These are phyloP conservation scores for Leucophenga montana DNA, from an alignment of 2,888 invertebrate species.

Conservation along the genomic window DNA sequence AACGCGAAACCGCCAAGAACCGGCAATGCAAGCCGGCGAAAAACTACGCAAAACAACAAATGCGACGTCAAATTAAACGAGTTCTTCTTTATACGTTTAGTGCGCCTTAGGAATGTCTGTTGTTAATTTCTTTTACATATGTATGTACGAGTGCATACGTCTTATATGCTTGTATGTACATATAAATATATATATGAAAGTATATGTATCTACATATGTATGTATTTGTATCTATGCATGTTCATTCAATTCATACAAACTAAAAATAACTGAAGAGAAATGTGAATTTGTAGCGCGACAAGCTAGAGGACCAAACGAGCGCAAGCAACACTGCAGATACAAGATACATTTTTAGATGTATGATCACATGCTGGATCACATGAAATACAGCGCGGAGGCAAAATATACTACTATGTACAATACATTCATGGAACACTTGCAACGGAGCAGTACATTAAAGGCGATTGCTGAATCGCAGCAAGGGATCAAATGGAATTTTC, in stretches of 20 bases:
- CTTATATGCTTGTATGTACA: conserved; percentile 30
- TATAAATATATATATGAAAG: conserved; percentile 32
- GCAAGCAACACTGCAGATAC: conserved; percentile 29
- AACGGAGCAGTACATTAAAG: conserved; percentile 48
- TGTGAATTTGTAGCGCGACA: conserved; percentile 59
- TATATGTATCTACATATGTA: not conserved
- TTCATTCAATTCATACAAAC: conserved; percentile 34
- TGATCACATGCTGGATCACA: conserved; percentile 44
- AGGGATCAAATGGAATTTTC: conserved; percentile 35
- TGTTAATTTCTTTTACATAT: conserved; percentile 32
- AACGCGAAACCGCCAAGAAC: conserved; percentile 30
- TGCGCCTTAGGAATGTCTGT: conserved; percentile 33
- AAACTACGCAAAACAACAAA: conserved; percentile 32
- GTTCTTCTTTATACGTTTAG: conserved; percentile 34
- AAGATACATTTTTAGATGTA: conserved; percentile 61
- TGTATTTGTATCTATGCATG: not conserved
- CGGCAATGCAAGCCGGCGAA: conserved; percentile 41
- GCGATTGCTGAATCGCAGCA: conserved; percentile 10
- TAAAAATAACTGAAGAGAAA: conserved; percentile 58
- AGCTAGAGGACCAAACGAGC: conserved; percentile 30
- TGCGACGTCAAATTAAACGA: conserved; percentile 53
- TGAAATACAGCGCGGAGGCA: conserved; percentile 45
- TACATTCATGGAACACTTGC: conserved; percentile 46
- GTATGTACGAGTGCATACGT: conserved; percentile 36
- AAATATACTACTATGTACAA: not conserved